Percentiles rank a stretch among this genome's conserved stretches.
phyloP scores from a whole-genome alignment of 2,888 invertebrate species.

The Malacosoma neustria region DNA sequence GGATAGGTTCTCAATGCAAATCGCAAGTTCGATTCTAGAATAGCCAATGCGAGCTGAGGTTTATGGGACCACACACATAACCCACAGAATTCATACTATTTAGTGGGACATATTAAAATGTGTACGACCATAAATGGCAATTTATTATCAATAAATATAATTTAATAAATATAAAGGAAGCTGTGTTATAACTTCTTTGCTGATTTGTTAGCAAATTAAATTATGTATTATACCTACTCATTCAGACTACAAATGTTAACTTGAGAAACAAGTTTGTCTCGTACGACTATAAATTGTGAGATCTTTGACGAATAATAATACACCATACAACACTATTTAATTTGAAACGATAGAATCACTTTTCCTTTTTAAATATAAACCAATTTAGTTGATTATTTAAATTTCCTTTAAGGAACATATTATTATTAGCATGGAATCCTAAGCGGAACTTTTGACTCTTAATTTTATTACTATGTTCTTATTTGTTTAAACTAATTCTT shows the following conservation, averaged over 20 bases:
- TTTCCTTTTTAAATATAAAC: no score
- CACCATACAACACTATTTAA: neutral
- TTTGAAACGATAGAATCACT: neutral
- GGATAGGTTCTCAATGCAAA: slow-evolving; percentile 67
- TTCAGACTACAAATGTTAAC: neutral
- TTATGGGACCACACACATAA: slow-evolving; percentile 63
- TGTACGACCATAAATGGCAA: neutral
- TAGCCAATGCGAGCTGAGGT: slow-evolving; percentile 64
- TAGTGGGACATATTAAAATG: neutral
- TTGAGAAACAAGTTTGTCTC: neutral
- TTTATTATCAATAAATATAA: neutral
- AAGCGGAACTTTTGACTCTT: neutral
- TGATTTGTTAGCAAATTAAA: neutral
- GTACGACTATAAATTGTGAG: neutral
- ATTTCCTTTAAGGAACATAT: neutral
- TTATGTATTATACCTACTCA: neutral
- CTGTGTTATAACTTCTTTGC: neutral
- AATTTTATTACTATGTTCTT: slow-evolving; percentile 28
- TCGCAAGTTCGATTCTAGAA: slow-evolving; percentile 70
- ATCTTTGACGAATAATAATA: neutral
- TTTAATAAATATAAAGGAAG: neutral
- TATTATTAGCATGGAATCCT: neutral
- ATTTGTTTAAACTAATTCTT: slow-evolving; percentile 61
- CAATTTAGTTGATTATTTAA: no score
- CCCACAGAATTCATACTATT: slow-evolving; percentile 22